Percentiles rank a stretch among this genome's conserved stretches.
Conservation (phyloP, 1,140 invertebrate genomes). For the Saxidomus purpurata region DNA sequence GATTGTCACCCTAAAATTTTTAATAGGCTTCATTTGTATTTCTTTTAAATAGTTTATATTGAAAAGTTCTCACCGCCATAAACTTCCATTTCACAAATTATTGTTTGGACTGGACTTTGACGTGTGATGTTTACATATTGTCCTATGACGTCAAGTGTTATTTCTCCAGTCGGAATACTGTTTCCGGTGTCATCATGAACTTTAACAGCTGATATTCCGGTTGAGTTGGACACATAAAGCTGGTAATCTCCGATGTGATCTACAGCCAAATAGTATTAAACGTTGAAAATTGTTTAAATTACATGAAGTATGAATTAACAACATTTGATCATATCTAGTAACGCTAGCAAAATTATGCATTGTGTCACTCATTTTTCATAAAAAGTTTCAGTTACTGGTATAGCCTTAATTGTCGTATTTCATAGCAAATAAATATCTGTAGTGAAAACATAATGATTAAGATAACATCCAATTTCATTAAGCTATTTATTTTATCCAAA, state of each 20-base stretch:
- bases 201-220: neutral
- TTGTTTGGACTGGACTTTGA: neutral
- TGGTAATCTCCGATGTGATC: neutral
- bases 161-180: neutral
- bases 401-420: neutral
- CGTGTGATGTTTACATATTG: neutral
- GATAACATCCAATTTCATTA: too few relatives aligned
- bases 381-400: neutral
- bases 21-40: too few relatives aligned
- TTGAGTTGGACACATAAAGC: neutral
- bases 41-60: too few relatives aligned
- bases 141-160: neutral
- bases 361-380: neutral
- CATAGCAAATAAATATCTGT: too few relatives aligned
- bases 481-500: too few relatives aligned
- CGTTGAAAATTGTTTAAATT: neutral
- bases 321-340: neutral
- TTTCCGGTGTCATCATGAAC: neutral
- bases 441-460: too few relatives aligned
- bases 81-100: neutral
- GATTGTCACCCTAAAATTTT: too few relatives aligned
- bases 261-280: neutral
- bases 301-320: neutral
- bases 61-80: neutral
- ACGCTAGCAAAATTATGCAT: neutral